Evolutionary conservation across 2,797 vertebrate species (phyloP), one percentile per base, ranked within the genome.

Genomic region (Heteromormyrus szaboi): DNA sequence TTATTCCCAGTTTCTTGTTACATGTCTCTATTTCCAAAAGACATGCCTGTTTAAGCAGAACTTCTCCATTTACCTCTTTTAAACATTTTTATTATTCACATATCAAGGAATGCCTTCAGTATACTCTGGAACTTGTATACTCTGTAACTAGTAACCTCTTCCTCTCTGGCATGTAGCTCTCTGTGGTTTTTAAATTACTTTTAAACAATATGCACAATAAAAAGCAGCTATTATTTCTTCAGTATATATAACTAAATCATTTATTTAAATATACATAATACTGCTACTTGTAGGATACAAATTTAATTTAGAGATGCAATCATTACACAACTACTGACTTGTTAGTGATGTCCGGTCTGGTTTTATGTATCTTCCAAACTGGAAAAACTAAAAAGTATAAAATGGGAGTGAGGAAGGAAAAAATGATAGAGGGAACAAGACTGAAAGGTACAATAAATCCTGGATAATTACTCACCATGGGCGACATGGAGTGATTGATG

Each of bases 401-500:
- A 33, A 19, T 44, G n/a, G 56, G 88, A 68, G 25, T 9, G n/a
- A 37, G 53, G 19, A 50, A 37, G 41, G 22, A 72, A 46, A 37
- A 37, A 33, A 17, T 17, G 41, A 85, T 44, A 56, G 25, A 44
- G 54, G 44, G 25, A 37, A 14, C 14, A 19, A 79, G 33, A 79
- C 48, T 79, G 17, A 76, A 53, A 68, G 46, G 87, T 76, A 76
- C 48, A 25, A 95, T 94, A 93, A 94, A 94, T 94, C 93, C 92
- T 90, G 93, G 93, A 94, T 95, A 95, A 95, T 95, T 94, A 94
- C 92, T 94, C 2, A 89, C 94, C 94, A 93, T 91, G 54, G 91
- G 95, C 93, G 93, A 95, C 93, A 94, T 92, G 90, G 79, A 91
- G 93, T 95, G 95, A 95, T 95, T 94, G 93, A 95, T 94, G 93